Conservation (phyloP, 2,113 vertebrate species). For the Malaclemys terrapin region DNA sequence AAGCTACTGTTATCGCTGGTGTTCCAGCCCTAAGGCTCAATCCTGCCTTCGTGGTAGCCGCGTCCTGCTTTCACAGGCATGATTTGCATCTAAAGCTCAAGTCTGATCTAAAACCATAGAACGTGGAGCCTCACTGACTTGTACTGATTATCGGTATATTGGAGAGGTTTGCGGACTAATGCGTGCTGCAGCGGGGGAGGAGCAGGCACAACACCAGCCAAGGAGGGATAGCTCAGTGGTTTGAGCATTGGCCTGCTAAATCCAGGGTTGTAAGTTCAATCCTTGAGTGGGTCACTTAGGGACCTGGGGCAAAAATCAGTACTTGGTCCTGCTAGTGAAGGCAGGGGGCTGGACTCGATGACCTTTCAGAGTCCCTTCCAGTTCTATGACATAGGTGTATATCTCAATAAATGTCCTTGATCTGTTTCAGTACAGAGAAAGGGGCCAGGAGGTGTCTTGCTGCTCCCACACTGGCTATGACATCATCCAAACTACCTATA, state of each 20-base stretch:
- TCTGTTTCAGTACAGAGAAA: not conserved
- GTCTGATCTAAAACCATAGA: not conserved
- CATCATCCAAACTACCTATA: not conserved
- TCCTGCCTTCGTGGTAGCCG: not conserved
- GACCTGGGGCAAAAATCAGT: no score
- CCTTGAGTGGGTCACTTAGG: no score
- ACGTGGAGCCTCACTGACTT: not conserved
- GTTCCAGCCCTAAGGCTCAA: not conserved
- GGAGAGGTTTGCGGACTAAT: not conserved
- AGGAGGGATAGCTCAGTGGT: no score
- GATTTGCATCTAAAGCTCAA: not conserved
- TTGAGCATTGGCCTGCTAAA: no score
- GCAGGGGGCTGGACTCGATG: no score
- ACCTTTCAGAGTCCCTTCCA: no score
- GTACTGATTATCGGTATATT: not conserved
- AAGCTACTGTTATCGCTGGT: not conserved
- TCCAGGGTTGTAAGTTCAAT: no score
- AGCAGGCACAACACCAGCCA: not conserved
- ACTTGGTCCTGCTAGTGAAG: no score
- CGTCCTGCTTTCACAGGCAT: not conserved
- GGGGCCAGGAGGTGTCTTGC: not conserved
- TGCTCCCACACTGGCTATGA: not conserved
- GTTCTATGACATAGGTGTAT: no score
- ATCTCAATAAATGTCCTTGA: not conserved
- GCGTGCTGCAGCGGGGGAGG: not conserved